Conservation (phyloP, 2,888 invertebrate species). For the Tetanocera ferruginea region DNA sequence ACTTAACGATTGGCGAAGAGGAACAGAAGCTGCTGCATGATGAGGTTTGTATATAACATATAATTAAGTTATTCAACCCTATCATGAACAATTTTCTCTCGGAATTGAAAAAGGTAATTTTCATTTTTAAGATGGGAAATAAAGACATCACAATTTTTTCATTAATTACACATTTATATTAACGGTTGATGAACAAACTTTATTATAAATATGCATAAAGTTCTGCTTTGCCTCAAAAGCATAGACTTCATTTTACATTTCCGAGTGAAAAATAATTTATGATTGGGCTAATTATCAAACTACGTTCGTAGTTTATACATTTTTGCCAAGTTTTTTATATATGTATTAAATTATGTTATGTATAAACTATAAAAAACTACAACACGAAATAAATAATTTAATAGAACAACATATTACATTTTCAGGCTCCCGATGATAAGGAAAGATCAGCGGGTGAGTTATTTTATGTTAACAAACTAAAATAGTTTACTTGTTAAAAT, state of each 20-base stretch:
- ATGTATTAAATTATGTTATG: not conserved
- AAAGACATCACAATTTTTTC: no score
- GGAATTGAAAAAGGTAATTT: no score
- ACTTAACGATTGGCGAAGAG: constrained; percentile 85
- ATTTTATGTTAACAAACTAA: not conserved
- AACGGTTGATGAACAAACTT: not conserved
- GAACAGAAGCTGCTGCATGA: constrained; percentile 82
- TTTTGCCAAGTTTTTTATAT: not conserved
- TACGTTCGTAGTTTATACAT: not conserved
- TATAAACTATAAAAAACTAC: not conserved
- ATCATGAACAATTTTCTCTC: no score
- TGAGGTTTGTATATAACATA: constrained; percentile 73
- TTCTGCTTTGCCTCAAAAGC: no score
- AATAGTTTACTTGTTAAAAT: constrained; percentile 33
- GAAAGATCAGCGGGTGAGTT: constrained; percentile 74
- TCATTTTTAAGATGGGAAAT: no score
- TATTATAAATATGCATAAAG: no score
- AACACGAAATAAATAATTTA: not conserved
- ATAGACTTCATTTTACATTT: no score
- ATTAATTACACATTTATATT: no score
- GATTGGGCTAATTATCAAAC: no score
- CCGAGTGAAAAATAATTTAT: no score
- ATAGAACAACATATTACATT: not conserved
- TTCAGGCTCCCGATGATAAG: constrained; percentile 71
- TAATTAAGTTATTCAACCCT: no score